Base-by-base conservation (phyloP, 2,888 invertebrate species). In the Axea sp. region DNA sequence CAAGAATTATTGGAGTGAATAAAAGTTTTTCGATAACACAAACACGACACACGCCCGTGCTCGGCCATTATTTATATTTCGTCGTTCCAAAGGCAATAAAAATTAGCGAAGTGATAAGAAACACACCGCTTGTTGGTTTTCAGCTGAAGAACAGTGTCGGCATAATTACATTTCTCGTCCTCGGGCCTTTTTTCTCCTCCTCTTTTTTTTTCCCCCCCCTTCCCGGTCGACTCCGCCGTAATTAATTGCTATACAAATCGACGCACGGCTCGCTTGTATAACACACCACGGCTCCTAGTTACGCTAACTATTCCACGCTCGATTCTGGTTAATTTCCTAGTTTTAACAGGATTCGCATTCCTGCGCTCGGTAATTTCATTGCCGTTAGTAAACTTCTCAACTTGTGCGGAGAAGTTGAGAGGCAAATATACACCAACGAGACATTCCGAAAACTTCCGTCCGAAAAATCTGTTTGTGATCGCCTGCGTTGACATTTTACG, bases 341-440 rank as follows among this genome's bases (percentile, higher is more conserved):
- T 73, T 73, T 71, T 62, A 68, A 74, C 74, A 74, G 69, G 64
- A 74, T 69, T 74, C 69, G 64, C 55, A 74, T 73, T 67, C 71
- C 71, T 55, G 49, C 22, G 45, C 64, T 65, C 45, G 39, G 69
- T 59, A 51, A 71, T 64, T 60, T 59, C 64, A 71, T 73, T 76
- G 67, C 68, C 73, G 62, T 67, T 43, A 49, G 68, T 62, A 68
- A 73, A 73, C 67, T 73, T 60, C 62, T 33, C 68, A 62, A 60
- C 39, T 57, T 51, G 51, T 39, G 22, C 35, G 33, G 3, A 57
- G 19, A 7, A 60, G 53, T 53, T 60, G 14, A 17, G 22, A 35
- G 33, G 45, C 30, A 51, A 60, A 59, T 68, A 24, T 26, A 37
- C 15, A 35, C 43, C 30, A 30, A 35, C 45, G 60, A 8, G 53